A percentile compares a stretch with the other conserved stretches of the same genome.
Conservation (phyloP, 2,113 vertebrate species). For the Dromaius novaehollandiae region DNA sequence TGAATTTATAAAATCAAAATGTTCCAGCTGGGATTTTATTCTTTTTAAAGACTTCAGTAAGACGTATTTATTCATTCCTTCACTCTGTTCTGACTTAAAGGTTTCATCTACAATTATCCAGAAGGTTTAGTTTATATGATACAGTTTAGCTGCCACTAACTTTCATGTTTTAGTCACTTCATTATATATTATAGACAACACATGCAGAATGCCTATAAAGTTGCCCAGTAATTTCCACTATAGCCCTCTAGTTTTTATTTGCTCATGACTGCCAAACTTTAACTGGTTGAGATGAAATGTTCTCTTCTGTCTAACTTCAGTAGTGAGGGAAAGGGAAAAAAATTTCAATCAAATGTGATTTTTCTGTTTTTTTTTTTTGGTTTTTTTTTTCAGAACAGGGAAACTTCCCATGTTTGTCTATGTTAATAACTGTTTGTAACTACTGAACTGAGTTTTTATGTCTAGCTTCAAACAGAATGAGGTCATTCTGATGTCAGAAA, state of each 20-base stretch:
- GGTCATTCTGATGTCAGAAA: not conserved
- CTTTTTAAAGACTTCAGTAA: not conserved
- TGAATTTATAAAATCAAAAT: not conserved
- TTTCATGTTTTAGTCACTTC: not conserved
- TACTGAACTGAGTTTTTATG: not conserved
- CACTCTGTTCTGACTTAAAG: not conserved
- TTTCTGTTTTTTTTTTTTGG: not conserved
- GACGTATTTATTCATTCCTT: not conserved
- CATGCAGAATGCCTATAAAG: not conserved
- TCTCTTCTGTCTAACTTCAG: not conserved
- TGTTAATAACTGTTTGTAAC: not conserved
- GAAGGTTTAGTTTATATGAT: not conserved
- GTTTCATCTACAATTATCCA: not conserved
- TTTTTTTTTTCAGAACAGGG: not conserved
- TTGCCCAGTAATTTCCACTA: not conserved
- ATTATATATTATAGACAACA: not conserved
- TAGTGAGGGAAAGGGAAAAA: not conserved
- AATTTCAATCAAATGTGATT: not conserved
- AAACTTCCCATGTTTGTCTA: not conserved
- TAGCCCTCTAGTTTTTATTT: not conserved
- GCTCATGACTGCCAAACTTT: not conserved
- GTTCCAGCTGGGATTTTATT: not conserved
- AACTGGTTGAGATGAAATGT: not conserved
- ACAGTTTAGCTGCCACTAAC: not conserved
- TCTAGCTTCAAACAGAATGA: not conserved